Evolutionary conservation across 2,113 vertebrate species (phyloP), one percentile per base, ranked within the genome.

Genomic region (Acinonyx jubatus): DNA sequence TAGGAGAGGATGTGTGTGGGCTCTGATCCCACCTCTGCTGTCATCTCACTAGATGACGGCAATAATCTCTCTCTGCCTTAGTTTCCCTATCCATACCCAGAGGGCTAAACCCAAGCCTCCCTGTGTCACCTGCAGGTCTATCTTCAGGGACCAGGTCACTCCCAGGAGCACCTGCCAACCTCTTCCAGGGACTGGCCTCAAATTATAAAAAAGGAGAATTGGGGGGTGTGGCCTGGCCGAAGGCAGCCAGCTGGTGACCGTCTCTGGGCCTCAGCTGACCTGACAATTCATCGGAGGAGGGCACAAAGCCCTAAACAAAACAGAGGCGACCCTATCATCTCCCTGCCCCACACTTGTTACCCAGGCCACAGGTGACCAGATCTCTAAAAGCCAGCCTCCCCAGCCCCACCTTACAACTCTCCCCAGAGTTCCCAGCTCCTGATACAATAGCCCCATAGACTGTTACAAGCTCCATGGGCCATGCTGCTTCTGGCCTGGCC

Each of bases 1-100:
- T 1, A 23, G n/a, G 1, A 74, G 38, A 41, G 25, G 5, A 23
- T 0, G 10, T 2, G 4, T 1, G 0, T 16, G 57, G 11, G 55
- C 10, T 23, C 83, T 74, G 23, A 74, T 2, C 45, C 45, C 19
- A 10, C 48, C 21, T 85, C 41, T 66, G 33, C 19, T 14, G 25
- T 81, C 66, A 66, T 8, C 36, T 81, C 27, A 9, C 23, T 15
- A 0, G 38, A 5, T n/a, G 21, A 57, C 0, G 0, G 33, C 27
- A 45, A 13, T 63, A 63, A 52, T 6, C 45, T 63, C n/a, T 11
- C 15, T 1, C 10, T 1, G 3, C 33, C 38, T 83, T 65, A 16
- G 61, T 29, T 74, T 90, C 15, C 29, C 6, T 50, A n/a, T 31
- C 25, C 23, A 0, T 14, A 68, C 73, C 25, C 61, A 52, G 12